Evolutionary conservation across 2,797 vertebrate genomes (phyloP).

Genomic region (Mionectes olivaceus): DNA sequence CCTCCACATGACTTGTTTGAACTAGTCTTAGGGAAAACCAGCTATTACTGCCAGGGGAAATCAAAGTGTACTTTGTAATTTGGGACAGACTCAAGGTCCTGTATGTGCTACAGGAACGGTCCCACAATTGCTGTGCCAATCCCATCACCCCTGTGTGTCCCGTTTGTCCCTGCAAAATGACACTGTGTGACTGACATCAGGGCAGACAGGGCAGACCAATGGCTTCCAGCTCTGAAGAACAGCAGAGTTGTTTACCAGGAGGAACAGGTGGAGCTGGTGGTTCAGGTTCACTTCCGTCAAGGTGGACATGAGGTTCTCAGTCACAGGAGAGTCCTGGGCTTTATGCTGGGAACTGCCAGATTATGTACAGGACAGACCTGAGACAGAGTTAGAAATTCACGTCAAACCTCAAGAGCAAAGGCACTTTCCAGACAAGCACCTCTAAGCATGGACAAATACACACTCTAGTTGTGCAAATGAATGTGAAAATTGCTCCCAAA

Average conservation of each 20-base stretch:
- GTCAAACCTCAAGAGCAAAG: not conserved
- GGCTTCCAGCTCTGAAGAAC: not conserved
- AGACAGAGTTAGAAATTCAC: not conserved
- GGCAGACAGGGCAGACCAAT: not conserved
- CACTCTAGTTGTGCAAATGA: not conserved
- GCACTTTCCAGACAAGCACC: not conserved
- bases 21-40: not conserved
- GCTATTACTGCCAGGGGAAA: not conserved
- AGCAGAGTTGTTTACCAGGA: not conserved
- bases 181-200: rapidly evolving
- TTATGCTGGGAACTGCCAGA: not conserved
- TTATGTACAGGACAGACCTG: not conserved
- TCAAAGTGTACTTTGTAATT: not conserved
- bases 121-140: not conserved
- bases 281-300: not conserved
- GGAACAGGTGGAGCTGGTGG: not conserved
- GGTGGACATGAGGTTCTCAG: not conserved
- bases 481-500: not conserved
- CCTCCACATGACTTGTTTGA: not conserved
- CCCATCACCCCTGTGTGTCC: not conserved
- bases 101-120: not conserved
- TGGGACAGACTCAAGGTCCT: not conserved
- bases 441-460: not conserved
- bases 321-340: not conserved
- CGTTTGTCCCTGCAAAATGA: not conserved